Percentiles rank a stretch among this genome's conserved stretches.
Evolutionary conservation across 2,888 invertebrate species (phyloP).

Genomic region (Rhamphomyia laevipes): DNA sequence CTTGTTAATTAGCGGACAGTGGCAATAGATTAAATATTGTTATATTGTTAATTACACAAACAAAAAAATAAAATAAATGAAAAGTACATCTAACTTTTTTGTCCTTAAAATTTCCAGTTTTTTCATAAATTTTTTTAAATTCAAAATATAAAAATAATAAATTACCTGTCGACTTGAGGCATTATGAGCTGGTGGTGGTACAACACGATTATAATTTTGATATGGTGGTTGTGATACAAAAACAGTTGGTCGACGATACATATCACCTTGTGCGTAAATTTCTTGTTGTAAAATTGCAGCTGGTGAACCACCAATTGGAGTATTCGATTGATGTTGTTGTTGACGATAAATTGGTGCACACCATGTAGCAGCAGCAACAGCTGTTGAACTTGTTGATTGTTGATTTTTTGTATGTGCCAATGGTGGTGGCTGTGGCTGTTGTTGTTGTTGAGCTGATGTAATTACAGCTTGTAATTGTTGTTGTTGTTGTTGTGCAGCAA

Average conservation of each 20-base stretch:
- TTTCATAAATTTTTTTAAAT: no score
- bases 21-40: no score
- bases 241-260: conserved; percentile 55
- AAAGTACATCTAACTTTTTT: no score
- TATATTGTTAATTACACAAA: no score
- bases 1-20: no score
- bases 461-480: conserved; percentile 22
- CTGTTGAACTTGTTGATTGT: conserved; percentile 25
- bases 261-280: conserved; percentile 39
- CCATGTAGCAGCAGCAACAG: conserved; percentile 27
- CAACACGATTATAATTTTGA: conserved; percentile 35
- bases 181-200: conserved; percentile 38
- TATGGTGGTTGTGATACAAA: conserved; percentile 48
- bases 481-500: conserved; percentile 18
- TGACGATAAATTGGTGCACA: conserved; percentile 34
- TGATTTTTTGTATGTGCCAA: conserved; percentile 37
- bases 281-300: conserved; percentile 34
- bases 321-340: conserved; percentile 44
- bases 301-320: conserved; percentile 37
- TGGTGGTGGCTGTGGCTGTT: conserved; percentile 29
- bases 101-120: no score
- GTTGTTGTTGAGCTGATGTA: conserved; percentile 20
- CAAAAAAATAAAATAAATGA: no score
- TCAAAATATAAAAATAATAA: no score
- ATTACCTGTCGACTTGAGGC: conserved; percentile 38